Percentiles rank a stretch among this genome's conserved stretches.
Evolutionary conservation across 2,888 invertebrate species (phyloP).

Genomic region (Hemistola chrysoprasaria): DNA sequence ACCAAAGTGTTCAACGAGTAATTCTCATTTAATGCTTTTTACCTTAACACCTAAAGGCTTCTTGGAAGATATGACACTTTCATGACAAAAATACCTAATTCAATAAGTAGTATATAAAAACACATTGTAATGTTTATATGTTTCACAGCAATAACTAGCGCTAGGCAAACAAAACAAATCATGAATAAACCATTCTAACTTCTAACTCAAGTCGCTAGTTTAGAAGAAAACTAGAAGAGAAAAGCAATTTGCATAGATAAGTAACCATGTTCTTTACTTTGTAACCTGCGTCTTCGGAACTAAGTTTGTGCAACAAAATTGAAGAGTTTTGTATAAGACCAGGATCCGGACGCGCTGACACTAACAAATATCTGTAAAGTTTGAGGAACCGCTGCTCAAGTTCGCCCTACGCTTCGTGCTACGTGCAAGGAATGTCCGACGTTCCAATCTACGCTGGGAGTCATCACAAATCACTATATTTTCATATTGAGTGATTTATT

Average conservation of each 20-base stretch:
- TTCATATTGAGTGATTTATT: conserved; percentile 53
- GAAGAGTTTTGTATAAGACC: conserved; percentile 30
- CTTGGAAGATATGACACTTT: no score
- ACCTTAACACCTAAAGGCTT: no score
- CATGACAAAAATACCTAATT: no score
- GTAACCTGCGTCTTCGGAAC: conserved; percentile 38
- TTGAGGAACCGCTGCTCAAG: conserved; percentile 35
- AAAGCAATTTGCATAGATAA: conserved; percentile 43
- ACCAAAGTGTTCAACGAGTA: neutral
- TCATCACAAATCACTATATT: conserved; percentile 52
- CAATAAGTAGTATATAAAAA: no score
- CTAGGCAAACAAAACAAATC: conserved; percentile 27
- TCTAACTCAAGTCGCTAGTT: conserved; percentile 29
- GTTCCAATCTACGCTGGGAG: conserved; percentile 14
- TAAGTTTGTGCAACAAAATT: conserved; percentile 35
- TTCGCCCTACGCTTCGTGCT: conserved; percentile 36
- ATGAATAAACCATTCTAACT: conserved; percentile 41
- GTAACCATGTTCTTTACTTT: conserved; percentile 38
- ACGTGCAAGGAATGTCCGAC: conserved; percentile 39
- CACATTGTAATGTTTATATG: no score
- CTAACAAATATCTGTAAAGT: conserved; percentile 42
- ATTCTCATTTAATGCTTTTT: conserved; percentile 1
- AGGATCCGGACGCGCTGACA: conserved; percentile 23
- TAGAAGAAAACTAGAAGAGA: conserved; percentile 35
- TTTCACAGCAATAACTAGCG: conserved; percentile 26